Conservation (phyloP, 2,113 vertebrate species). For the Microtus oregoni region DNA sequence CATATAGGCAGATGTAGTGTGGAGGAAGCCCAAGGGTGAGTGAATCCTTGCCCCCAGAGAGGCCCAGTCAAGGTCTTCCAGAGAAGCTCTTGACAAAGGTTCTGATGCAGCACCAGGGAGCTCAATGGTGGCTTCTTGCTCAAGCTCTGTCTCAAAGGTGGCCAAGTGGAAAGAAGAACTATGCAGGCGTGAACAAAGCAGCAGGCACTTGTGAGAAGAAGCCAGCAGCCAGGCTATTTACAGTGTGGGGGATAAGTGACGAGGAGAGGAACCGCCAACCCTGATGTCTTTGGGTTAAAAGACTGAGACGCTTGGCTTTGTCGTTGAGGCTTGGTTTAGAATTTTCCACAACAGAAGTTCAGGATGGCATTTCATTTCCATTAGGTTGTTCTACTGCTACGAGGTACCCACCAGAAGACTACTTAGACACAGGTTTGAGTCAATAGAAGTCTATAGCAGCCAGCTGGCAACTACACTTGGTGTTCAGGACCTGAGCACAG, state of each 20-base stretch:
- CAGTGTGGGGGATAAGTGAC: not conserved
- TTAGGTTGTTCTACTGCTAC: not conserved
- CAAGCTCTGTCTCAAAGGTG: not conserved
- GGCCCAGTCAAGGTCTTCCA: rapidly evolving
- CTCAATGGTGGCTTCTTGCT: not conserved
- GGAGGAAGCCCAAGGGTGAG: not conserved
- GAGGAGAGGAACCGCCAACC: not conserved
- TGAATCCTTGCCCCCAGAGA: not conserved
- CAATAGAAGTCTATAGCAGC: not conserved
- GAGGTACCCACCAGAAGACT: not conserved
- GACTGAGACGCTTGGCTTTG: not conserved
- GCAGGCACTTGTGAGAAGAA: not conserved
- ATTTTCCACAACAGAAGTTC: not conserved
- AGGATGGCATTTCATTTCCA: not conserved
- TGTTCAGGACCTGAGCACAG: not conserved
- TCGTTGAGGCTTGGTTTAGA: not conserved
- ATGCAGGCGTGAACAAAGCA: not conserved
- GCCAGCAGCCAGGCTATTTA: not conserved
- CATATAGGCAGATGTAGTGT: rapidly evolving
- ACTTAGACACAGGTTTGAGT: no score
- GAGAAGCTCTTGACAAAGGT: not conserved
- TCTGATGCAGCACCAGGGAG: not conserved
- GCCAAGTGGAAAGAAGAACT: not conserved
- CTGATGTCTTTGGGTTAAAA: not conserved
- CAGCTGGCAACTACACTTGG: not conserved